Conservation (phyloP, 2,888 invertebrate species). For the Pollenia amentaria region DNA sequence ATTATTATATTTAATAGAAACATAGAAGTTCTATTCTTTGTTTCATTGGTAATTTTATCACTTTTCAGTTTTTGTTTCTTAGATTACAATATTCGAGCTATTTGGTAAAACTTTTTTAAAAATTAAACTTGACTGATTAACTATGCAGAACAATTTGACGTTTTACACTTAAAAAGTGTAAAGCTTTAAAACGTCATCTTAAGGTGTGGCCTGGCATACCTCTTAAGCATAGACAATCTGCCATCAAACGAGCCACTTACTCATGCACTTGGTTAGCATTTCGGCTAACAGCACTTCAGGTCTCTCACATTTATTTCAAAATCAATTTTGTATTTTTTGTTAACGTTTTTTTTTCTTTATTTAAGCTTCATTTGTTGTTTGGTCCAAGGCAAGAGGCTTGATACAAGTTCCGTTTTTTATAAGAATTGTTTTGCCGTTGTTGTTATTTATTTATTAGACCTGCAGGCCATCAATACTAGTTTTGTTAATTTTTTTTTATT, state of each 20-base stretch:
- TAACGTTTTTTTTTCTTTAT: conserved; percentile 46
- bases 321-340: conserved; percentile 65
- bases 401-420: conserved; percentile 42
- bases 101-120: conserved; percentile 4
- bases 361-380: conserved; percentile 19
- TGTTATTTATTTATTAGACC: conserved; percentile 44
- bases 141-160: conserved; percentile 78
- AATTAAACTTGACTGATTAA: conserved; percentile 78
- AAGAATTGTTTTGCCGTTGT: background rate
- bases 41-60: conserved; percentile 9
- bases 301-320: conserved; percentile 63
- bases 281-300: conserved; percentile 29
- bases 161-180: conserved; percentile 77
- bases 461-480: conserved; percentile 65
- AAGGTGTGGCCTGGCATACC: conserved; percentile 58
- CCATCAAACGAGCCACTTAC: conserved; percentile 18
- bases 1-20: background rate
- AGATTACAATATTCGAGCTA: background rate
- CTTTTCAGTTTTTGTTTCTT: background rate
- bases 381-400: conserved; percentile 22
- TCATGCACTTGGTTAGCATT: conserved; percentile 16
- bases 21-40: background rate
- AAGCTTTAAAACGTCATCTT: conserved; percentile 59
- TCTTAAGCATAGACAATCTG: conserved; percentile 26
- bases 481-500: conserved; percentile 29